phyloP scores from a whole-genome alignment of 2,888 invertebrate genomes.

The Halocaridina rubra region DNA sequence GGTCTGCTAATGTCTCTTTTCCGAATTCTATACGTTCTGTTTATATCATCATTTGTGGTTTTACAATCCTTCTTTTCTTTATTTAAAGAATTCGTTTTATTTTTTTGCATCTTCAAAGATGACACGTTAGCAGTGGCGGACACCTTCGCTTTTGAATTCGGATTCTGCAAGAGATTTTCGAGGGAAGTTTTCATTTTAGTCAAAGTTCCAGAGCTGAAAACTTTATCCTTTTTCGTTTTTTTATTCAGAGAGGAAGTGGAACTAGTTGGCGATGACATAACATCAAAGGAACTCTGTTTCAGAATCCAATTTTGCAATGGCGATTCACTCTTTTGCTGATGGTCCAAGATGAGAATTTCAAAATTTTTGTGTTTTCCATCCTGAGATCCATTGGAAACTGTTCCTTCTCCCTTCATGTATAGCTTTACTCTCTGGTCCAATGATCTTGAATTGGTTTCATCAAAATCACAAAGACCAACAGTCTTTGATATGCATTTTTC shows the following conservation, averaged over 20 bases:
- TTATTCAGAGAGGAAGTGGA: neutral
- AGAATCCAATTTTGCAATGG: conserved; percentile 35
- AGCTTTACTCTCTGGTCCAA: neutral
- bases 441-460: neutral
- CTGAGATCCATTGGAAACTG: neutral
- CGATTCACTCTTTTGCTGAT: neutral
- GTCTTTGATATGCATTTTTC: too few species aligned
- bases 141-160: neutral
- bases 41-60: neutral
- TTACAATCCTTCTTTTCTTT: neutral
- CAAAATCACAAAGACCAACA: too few species aligned
- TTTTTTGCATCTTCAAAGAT: neutral
- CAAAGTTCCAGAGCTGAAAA: conserved; percentile 20
- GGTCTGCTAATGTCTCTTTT: conserved; percentile 3
- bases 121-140: neutral
- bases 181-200: conserved; percentile 31
- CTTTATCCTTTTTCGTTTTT: conserved; percentile 19
- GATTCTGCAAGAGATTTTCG: conserved; percentile 36
- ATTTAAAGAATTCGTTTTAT: neutral
- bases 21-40: neutral
- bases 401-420: neutral
- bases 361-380: neutral
- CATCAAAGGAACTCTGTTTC: neutral
- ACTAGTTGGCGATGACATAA: neutral
- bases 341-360: conserved; percentile 27